These are phyloP conservation scores for Rhamphomyia laevipes DNA, from an alignment of 2,888 invertebrate species.

Conservation along the genomic window DNA sequence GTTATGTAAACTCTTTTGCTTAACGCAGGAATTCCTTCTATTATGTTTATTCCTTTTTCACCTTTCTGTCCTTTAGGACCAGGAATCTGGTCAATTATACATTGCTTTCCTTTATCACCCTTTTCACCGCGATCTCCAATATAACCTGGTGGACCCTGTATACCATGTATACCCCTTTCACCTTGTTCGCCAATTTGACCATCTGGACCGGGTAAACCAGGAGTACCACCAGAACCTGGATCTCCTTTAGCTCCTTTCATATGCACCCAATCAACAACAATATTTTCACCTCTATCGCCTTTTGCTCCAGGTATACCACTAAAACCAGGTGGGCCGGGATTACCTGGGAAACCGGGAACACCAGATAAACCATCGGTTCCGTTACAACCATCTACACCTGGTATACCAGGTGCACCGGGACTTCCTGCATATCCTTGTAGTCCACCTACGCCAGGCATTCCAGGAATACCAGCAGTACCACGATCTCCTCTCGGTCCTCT, in stretches of 20 bases:
- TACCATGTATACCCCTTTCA: conserved; percentile 43
- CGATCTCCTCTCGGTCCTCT: conserved; percentile 75
- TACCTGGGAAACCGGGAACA: conserved; percentile 53
- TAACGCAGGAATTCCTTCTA: conserved; percentile 14
- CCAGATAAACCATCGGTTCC: conserved; percentile 84
- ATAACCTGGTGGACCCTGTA: conserved; percentile 44
- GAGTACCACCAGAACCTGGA: conserved; percentile 37
- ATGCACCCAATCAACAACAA: conserved; percentile 40
- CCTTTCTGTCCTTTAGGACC: conserved; percentile 50
- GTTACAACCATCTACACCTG: conserved; percentile 90
- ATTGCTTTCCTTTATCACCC: conserved; percentile 54
- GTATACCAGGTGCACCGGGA: conserved; percentile 60
- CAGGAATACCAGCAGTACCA: conserved; percentile 78
- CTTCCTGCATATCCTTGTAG: conserved; percentile 30
- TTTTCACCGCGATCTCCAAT: conserved; percentile 61
- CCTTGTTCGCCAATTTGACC: conserved; percentile 60
- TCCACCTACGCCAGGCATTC: conserved; percentile 59
- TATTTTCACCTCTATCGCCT: conserved; percentile 73
- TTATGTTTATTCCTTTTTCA: conserved; percentile 39
- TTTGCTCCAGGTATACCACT: conserved; percentile 36
- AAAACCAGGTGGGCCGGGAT: conserved; percentile 63
- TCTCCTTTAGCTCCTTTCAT: conserved; percentile 81
- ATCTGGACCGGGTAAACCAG: conserved; percentile 30
- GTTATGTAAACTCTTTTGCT: conserved; percentile 12
- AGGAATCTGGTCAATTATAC: conserved; percentile 39